Conservation (phyloP, 2,888 invertebrate genomes). For the Diaprepes abbreviatus region DNA sequence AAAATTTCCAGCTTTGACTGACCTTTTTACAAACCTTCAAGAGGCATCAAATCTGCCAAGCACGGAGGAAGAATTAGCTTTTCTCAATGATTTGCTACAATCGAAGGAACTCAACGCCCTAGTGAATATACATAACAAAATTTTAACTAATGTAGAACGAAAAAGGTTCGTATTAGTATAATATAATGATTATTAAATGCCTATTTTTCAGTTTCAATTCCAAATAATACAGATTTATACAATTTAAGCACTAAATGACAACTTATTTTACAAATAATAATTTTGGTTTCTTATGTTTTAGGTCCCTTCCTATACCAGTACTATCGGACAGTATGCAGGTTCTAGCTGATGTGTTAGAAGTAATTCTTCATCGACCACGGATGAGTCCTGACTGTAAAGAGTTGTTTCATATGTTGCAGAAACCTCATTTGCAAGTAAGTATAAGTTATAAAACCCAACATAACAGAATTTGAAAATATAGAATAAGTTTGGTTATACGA, state of each 20-base stretch:
- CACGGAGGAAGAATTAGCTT: constrained; percentile 89
- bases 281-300: constrained; percentile 57
- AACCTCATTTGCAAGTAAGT: constrained; percentile 87
- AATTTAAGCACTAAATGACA: too few relatives aligned
- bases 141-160: constrained; percentile 85
- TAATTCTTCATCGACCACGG: constrained; percentile 78
- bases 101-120: constrained; percentile 91
- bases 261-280: neutral
- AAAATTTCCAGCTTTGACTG: constrained; percentile 77
- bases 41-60: constrained; percentile 82
- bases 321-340: constrained; percentile 89
- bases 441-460: too few relatives aligned
- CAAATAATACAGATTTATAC: too few relatives aligned
- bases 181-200: too few relatives aligned
- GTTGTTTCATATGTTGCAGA: constrained; percentile 84
- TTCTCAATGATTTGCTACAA: constrained; percentile 85
- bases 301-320: constrained; percentile 85
- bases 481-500: too few relatives aligned
- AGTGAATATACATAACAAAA: constrained; percentile 92
- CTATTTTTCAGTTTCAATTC: too few relatives aligned
- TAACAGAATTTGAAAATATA: too few relatives aligned
- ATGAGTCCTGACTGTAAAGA: constrained; percentile 84
- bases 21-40: constrained; percentile 85
- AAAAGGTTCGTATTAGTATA: constrained; percentile 66
- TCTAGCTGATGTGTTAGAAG: constrained; percentile 80